Evolutionary conservation across 2,113 vertebrate species (phyloP), one percentile per base, ranked within the genome.

Genomic region (Nothoprocta pentlandii): DNA sequence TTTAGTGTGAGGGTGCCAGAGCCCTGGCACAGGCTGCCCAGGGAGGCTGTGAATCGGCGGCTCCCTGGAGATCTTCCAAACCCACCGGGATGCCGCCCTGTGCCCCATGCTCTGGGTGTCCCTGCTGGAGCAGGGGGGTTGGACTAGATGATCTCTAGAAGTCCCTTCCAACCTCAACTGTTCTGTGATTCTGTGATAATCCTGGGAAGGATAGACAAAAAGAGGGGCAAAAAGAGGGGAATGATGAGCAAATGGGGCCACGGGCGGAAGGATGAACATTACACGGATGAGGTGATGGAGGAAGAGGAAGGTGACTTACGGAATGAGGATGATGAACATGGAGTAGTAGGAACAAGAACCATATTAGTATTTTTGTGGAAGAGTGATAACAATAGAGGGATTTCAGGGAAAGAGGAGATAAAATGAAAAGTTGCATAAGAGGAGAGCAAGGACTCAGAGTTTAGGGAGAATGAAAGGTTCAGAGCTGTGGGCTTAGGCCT

Each of bases 371-470:
- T 42, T 47, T 81, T 64, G 39, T 32, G 42, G 69, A 85, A 80
- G 30, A 70, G 81, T 3, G 17, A 67, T 30, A 73, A 86, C 84
- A 93, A 20, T 0, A 36, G 44, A 73, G 26, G 34, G 30, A 64
- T 71, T 54, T 74, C 9, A 63, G 32, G 13, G 32, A 54, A 34
- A 73, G 42, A 41, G 12, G 28, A 83, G 19, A 80, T 8, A 75
- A 78, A n/a, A 1, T 44, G 25, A 79, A 66, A 70, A 66, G 59
- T 15, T 53, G 58, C 14, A 4, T 4, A 42, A 1, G 11, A 71
- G 23, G 28, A 75, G 8, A 59, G 15, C 73, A 36, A 2, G 9
- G 54, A n/a, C 74, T 2, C n/a, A 70, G 77, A 0, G 0, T 25
- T 47, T 69, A 46, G 32, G 32, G 32, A 70, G 46, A 70, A 10